Conservation (phyloP, 2,888 invertebrate species). For the Coronaproctus castanopsis region DNA sequence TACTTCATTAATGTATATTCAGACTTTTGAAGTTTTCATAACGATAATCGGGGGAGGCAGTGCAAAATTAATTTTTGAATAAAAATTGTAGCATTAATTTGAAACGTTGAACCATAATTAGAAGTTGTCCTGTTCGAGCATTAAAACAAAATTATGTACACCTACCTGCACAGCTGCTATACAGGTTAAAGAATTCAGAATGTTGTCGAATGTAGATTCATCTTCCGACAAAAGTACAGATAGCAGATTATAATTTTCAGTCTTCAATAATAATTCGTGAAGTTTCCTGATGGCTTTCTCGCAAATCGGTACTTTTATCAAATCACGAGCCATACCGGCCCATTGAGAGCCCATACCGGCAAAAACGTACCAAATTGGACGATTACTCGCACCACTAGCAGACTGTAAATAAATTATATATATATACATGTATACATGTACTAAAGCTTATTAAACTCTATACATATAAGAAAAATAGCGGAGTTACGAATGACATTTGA, state of each 20-base stretch:
- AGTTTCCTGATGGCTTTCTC: slow-evolving; percentile 38
- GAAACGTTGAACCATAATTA: background rate
- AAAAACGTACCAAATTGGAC: slow-evolving; percentile 42
- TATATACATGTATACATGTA: too few species aligned
- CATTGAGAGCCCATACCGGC: slow-evolving; percentile 60
- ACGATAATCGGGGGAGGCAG: too few species aligned
- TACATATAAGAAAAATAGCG: too few species aligned
- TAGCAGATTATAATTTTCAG: slow-evolving; percentile 32
- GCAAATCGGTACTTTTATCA: slow-evolving; percentile 47
- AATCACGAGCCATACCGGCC: slow-evolving; percentile 42
- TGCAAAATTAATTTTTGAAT: too few species aligned
- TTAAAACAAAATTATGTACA: background rate
- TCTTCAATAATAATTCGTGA: slow-evolving; percentile 34
- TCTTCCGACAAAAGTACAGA: slow-evolving; percentile 12
- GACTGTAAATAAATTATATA: background rate
- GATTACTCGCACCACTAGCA: background rate
- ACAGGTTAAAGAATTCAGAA: slow-evolving; percentile 28
- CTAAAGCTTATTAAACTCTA: too few species aligned
- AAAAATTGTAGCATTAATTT: too few species aligned
- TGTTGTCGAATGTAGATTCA: slow-evolving; percentile 12
- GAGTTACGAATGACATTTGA: too few species aligned
- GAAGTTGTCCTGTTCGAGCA: background rate
- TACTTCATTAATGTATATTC: too few species aligned
- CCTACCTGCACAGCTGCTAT: slow-evolving; percentile 44
- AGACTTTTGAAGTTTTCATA: too few species aligned